Base-by-base conservation (phyloP, 2,888 invertebrate genomes). In the Teinopalpus imperialis region DNA sequence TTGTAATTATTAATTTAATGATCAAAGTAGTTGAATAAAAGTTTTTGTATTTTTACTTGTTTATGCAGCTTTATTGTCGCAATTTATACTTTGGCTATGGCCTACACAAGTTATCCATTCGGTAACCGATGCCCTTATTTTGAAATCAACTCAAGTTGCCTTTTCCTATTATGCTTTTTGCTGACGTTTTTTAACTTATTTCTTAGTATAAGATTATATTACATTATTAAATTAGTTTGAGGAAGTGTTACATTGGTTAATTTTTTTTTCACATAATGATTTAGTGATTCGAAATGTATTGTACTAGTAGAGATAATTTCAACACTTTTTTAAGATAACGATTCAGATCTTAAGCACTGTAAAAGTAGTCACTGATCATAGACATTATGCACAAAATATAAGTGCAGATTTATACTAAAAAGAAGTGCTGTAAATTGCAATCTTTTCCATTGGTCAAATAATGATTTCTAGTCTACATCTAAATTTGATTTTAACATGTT, bases 1-100 rank as follows among this genome's bases (percentile, higher is more conserved):
- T 61, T 53, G 61, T 71, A 75, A 66, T 69, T 75, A 65, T 64
- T 69, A 67, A 59, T 63, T 66, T 58, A 63, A 63, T 61, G 75
- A 76, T 72, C 76, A 77, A 77, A 73, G 58, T 69, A 66, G 59
- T 66, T 60, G 57, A 14, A 31, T 63, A 65, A 63, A 57, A 53
- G 53, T 51, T 57, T 53, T 57, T 57, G 52, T 63, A 59, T 57
- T 52, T 53, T 59, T 61, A 55, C 51, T 59, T 56, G 24, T 24
- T 27, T 23, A 20, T 35, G 35, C 35, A 42, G 30, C 30, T 47
- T 36, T 34, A 3, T 16, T 16, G 20, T 24, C 41, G 10, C n/a
- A 20, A 9, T 40, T 14, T 13, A 16, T 4, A 16, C n/a, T 16
- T 3, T 4, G 16, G 4, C 2, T 16, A 16, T 16, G 16, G 4